These are phyloP conservation scores for Pyrrhosoma nymphula DNA, from an alignment of 2,888 invertebrate species.

Conservation along the genomic window DNA sequence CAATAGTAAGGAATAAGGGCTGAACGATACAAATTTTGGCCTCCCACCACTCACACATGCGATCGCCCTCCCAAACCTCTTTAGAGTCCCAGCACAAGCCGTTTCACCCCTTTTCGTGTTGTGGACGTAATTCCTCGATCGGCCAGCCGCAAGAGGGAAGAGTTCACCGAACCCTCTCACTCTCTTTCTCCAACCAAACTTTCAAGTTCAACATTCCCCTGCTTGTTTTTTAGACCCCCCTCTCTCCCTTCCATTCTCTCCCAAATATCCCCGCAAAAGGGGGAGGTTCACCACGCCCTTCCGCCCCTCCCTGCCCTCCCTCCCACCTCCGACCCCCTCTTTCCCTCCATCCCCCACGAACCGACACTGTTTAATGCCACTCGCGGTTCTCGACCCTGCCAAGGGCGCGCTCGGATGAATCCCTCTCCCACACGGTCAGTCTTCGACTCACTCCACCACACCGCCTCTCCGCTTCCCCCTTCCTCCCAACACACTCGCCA, in stretches of 20 bases:
- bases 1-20: too few species aligned
- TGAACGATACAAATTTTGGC: too few species aligned
- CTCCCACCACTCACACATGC: too few species aligned
- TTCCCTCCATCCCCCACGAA: not conserved
- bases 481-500: not conserved
- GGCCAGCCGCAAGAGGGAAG: not conserved
- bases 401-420: constrained; percentile 11
- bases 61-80: not conserved
- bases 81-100: not conserved
- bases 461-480: not conserved
- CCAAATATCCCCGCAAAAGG: not conserved
- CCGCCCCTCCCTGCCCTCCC: not conserved
- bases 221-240: not conserved
- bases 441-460: not conserved
- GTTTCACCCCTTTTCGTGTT: not conserved
- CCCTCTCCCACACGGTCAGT: not conserved
- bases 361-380: constrained; percentile 46
- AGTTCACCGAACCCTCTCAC: not conserved
- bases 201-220: constrained; percentile 5
- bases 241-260: not conserved
- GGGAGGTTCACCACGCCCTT: not conserved
- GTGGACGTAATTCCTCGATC: not conserved
- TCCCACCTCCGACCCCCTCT: not conserved
- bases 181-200: not conserved
- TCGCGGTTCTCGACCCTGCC: constrained; percentile 66